Evolutionary conservation across 2,113 vertebrate genomes (phyloP).

Genomic region (Bubo scandiacus): DNA sequence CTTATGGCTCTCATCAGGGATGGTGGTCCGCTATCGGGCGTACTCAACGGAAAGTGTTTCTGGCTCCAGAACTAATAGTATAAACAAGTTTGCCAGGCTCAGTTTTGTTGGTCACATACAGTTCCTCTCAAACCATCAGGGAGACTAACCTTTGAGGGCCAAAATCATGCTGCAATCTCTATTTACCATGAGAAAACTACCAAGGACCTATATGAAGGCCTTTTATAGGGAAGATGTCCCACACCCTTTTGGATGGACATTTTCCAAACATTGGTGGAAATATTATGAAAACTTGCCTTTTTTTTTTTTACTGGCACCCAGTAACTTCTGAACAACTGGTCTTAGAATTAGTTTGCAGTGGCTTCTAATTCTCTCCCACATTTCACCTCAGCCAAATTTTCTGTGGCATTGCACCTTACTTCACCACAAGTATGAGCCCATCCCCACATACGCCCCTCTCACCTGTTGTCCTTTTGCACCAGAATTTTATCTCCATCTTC

Average conservation of each 20-base stretch:
- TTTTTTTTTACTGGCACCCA: not conserved
- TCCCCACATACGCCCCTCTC: not conserved
- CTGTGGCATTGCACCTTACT: not conserved
- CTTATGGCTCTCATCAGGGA: not conserved
- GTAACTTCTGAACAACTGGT: not conserved
- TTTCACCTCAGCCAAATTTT: not conserved
- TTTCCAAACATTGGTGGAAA: not conserved
- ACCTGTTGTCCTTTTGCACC: constrained; percentile 91
- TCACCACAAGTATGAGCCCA: not conserved
- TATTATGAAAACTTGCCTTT: not conserved
- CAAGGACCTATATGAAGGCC: not conserved
- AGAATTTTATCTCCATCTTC: constrained; percentile 85
- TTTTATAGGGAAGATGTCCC: not conserved
- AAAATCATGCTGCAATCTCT: not conserved
- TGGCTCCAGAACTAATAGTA: not conserved
- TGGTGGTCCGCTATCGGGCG: not conserved
- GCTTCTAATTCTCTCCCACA: not conserved
- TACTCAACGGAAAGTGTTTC: not conserved
- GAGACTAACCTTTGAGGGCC: not conserved
- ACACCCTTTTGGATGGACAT: not conserved
- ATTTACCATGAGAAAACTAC: not conserved
- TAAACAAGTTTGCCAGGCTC: not conserved
- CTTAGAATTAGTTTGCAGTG: not conserved
- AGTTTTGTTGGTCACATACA: not conserved
- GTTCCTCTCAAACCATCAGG: not conserved